Conservation (phyloP, 2,113 vertebrate species). For the Sinosuthora webbiana region DNA sequence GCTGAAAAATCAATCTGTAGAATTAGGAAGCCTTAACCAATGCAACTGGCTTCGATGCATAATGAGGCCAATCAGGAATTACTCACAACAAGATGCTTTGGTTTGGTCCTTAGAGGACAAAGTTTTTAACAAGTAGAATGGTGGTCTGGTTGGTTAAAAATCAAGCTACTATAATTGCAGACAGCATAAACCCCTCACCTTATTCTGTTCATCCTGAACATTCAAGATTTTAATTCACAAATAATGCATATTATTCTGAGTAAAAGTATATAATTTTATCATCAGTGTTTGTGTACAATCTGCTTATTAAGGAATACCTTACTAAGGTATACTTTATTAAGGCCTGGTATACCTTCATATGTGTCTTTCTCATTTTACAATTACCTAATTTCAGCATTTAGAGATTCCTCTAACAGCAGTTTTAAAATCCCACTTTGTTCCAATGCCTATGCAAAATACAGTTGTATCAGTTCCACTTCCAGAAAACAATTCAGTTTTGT, state of each 20-base stretch:
- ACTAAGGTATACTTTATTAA: too few relatives aligned
- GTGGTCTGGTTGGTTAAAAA: background rate
- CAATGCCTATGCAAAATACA: background rate
- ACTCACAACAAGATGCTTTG: background rate
- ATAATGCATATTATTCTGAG: background rate
- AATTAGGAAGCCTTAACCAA: background rate
- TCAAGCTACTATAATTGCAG: background rate
- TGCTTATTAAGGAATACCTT: too few relatives aligned
- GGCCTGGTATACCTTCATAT: background rate
- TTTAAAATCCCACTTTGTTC: background rate
- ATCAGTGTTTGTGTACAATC: background rate
- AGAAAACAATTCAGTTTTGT: background rate
- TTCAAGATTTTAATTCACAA: background rate
- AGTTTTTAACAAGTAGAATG: background rate
- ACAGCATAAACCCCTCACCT: background rate
- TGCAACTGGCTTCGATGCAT: background rate
- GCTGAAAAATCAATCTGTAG: background rate
- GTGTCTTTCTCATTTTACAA: background rate
- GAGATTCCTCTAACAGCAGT: background rate
- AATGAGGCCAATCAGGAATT: background rate
- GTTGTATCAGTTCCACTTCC: background rate
- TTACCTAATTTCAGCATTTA: background rate
- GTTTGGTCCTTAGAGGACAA: background rate
- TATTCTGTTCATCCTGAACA: background rate
- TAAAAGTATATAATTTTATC: background rate